Conservation (phyloP, 2,113 vertebrate genomes). For the Capreolus pygargus region DNA sequence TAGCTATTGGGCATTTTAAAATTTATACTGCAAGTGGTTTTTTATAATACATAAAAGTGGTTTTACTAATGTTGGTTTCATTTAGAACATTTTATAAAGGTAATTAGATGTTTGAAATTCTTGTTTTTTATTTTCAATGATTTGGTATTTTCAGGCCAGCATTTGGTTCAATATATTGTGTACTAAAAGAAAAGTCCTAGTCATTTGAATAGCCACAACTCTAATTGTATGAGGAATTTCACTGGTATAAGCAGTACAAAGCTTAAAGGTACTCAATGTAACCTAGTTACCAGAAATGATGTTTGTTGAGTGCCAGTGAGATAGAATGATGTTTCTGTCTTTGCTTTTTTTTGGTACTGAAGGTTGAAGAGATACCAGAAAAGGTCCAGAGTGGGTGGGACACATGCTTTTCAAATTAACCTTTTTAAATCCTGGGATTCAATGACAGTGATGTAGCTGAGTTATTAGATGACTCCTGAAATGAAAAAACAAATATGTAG, state of each 20-base stretch:
- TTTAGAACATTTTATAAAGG: constrained; percentile 29
- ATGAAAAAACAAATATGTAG: not conserved
- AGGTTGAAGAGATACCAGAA: not conserved
- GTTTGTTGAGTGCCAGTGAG: not conserved
- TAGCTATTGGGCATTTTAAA: not conserved
- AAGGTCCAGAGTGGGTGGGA: not conserved
- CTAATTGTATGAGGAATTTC: not conserved
- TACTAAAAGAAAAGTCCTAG: not conserved
- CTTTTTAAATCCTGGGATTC: not conserved
- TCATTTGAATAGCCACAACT: not conserved
- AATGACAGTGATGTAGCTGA: not conserved
- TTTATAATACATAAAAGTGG: constrained; percentile 7
- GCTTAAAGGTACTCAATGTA: not conserved
- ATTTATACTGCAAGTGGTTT: not conserved
- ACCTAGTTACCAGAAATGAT: not conserved
- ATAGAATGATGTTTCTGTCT: not conserved
- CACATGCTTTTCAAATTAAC: not conserved
- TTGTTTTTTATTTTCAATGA: constrained; percentile 20
- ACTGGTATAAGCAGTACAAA: not conserved
- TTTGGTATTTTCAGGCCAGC: not conserved
- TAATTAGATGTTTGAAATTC: not conserved
- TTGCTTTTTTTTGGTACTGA: not conserved
- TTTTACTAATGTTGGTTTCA: not conserved
- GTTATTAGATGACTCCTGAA: not conserved
- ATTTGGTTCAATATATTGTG: not conserved